Evolutionary conservation across 2,797 vertebrate genomes (phyloP).

Genomic region (Kryptolebias ocellatus): DNA sequence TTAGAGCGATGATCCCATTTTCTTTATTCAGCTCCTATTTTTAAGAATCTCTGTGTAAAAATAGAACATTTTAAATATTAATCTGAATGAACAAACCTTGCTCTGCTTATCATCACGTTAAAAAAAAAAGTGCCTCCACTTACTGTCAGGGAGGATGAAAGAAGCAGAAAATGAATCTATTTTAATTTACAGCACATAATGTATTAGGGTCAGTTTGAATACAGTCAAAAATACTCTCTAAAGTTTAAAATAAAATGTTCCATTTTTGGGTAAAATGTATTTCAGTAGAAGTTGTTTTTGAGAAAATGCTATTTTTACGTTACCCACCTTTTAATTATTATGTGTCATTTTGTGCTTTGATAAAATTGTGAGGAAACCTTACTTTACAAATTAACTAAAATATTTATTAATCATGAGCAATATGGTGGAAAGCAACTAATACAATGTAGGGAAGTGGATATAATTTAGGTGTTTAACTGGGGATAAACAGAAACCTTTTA

Average conservation of each 20-base stretch:
- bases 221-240: not conserved
- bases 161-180: not conserved
- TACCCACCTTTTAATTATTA: not conserved
- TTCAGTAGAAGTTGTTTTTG: not conserved
- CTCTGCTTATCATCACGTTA: not conserved
- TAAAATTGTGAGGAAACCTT: too few relatives aligned
- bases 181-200: not conserved
- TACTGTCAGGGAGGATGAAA: not conserved
- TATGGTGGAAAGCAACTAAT: too few relatives aligned
- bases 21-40: conserved; percentile 5
- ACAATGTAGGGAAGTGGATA: too few relatives aligned
- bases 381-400: too few relatives aligned
- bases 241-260: not conserved
- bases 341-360: too few relatives aligned
- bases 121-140: not conserved
- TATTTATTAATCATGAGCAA: too few relatives aligned
- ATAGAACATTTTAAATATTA: conserved; percentile 1
- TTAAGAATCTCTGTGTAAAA: not conserved
- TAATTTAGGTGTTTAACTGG: too few relatives aligned
- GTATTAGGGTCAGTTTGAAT: not conserved
- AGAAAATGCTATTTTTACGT: not conserved
- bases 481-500: too few relatives aligned
- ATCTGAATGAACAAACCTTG: not conserved
- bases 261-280: not conserved
- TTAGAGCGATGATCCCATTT: conserved; percentile 9